phyloP scores from a whole-genome alignment of 2,797 vertebrate genomes.

The Synanceia verrucosa region DNA sequence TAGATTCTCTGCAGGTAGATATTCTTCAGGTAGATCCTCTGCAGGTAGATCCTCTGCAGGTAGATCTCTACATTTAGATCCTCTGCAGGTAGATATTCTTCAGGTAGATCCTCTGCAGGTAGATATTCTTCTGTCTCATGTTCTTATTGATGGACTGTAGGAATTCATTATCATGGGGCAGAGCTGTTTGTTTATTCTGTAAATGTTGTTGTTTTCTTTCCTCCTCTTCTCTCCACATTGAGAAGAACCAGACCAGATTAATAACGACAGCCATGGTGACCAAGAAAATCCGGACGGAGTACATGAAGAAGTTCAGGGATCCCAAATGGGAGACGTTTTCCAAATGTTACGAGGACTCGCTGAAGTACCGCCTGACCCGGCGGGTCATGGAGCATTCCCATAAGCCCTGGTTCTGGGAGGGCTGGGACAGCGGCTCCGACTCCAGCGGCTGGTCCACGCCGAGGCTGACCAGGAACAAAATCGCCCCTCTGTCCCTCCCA shows the following conservation, averaged over 20 bases:
- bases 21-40: too few species aligned
- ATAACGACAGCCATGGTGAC: constrained; percentile 64
- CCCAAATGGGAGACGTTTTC: constrained; percentile 92
- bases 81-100: too few species aligned
- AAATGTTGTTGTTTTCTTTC: background rate
- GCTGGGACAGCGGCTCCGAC: constrained; percentile 84
- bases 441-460: constrained; percentile 83
- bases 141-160: too few species aligned
- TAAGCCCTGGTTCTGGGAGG: constrained; percentile 91
- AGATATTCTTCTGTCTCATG: too few species aligned
- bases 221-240: background rate
- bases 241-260: constrained; percentile 2
- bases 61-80: too few species aligned
- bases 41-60: too few species aligned
- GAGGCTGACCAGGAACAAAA: constrained; percentile 43
- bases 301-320: constrained; percentile 93
- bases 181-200: background rate
- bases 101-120: too few species aligned
- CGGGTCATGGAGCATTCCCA: constrained; percentile 92
- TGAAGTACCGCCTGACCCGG: constrained; percentile 89
- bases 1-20: too few species aligned
- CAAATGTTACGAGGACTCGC: constrained; percentile 90
- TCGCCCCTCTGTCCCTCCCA: constrained; percentile 60
- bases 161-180: too few species aligned
- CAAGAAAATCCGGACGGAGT: constrained; percentile 86